Evolutionary conservation across 1,140 invertebrate species (phyloP).

Genomic region (Cydia fagiglandana): DNA sequence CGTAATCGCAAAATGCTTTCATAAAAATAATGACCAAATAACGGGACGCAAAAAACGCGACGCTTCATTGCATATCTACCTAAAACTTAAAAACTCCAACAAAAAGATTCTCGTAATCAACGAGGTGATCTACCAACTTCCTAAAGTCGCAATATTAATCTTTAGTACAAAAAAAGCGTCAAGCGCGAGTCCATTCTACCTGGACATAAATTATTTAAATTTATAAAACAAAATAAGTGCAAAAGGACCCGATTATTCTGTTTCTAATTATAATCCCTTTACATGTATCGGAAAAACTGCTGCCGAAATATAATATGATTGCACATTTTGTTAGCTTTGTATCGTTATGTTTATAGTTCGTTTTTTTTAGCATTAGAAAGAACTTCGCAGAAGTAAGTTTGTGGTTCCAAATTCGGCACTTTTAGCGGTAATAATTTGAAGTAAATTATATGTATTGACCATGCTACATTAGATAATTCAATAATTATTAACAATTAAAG

Average conservation of each 20-base stretch:
- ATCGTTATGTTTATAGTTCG: background rate
- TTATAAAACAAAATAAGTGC: background rate
- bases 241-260: background rate
- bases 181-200: background rate
- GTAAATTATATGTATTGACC: too few relatives aligned
- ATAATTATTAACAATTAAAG: too few relatives aligned
- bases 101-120: constrained; percentile 75
- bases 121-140: constrained; percentile 69
- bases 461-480: too few relatives aligned
- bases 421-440: too few relatives aligned
- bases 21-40: constrained; percentile 55
- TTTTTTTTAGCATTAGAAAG: too few relatives aligned
- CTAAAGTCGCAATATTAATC: constrained; percentile 68
- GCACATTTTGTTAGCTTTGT: background rate
- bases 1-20: constrained; percentile 39
- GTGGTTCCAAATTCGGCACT: too few relatives aligned
- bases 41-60: constrained; percentile 55
- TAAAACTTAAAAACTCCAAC: constrained; percentile 62
- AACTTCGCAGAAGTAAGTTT: too few relatives aligned
- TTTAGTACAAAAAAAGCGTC: constrained; percentile 25
- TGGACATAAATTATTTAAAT: background rate
- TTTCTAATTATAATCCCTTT: background rate
- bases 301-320: background rate
- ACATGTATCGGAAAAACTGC: background rate
- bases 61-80: constrained; percentile 56